These are phyloP conservation scores for Antechinus flavipes DNA, from an alignment of 2,113 vertebrate genomes.

Conservation along the genomic window DNA sequence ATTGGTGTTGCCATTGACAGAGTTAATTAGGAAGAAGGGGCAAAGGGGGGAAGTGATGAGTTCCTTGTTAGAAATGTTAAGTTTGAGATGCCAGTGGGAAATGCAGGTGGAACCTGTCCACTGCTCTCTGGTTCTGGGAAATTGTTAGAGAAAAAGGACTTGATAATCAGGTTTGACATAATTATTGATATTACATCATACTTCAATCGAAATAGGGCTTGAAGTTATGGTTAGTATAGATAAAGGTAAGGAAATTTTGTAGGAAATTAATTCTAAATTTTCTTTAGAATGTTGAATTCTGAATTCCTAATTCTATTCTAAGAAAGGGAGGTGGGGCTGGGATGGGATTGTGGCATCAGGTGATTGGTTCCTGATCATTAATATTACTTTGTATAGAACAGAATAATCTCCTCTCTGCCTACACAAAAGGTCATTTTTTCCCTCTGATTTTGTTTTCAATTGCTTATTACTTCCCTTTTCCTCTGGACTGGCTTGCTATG, in stretches of 20 bases:
- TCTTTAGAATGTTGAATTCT: background rate
- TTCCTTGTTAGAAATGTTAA: background rate
- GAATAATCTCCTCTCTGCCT: background rate
- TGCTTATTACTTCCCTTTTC: background rate
- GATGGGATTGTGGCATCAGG: background rate
- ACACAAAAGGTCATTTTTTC: background rate
- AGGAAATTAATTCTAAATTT: background rate
- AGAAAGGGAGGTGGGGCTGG: background rate
- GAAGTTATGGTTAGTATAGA: background rate
- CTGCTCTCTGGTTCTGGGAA: background rate
- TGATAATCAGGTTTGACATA: background rate
- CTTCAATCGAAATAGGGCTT: background rate
- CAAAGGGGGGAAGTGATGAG: background rate
- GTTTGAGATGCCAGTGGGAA: background rate
- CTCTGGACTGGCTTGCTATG: background rate
- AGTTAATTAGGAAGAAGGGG: background rate
- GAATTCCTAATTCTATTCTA: background rate
- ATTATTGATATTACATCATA: background rate
- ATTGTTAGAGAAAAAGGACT: background rate
- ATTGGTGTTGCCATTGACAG: background rate
- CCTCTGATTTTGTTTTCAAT: background rate
- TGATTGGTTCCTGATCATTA: background rate
- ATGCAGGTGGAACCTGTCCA: background rate
- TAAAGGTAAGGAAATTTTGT: background rate
- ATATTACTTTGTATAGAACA: background rate